A percentile compares a stretch with the other conserved stretches of the same genome.
phyloP scores from a whole-genome alignment of 2,797 vertebrate species.

The Bucorvus abyssinicus region DNA sequence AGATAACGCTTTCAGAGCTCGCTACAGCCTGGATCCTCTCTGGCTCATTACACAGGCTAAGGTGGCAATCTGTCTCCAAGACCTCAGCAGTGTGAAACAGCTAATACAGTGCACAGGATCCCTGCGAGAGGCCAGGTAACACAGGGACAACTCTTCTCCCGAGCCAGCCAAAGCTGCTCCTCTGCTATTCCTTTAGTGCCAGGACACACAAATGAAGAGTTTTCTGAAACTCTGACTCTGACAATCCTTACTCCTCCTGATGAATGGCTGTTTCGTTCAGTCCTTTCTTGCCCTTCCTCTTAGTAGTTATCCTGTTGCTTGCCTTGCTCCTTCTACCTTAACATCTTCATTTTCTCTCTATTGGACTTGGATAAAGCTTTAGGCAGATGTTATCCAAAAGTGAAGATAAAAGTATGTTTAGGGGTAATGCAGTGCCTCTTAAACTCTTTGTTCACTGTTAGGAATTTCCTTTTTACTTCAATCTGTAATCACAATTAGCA shows the following conservation, averaged over 20 bases:
- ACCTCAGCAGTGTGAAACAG: background rate
- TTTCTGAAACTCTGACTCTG: background rate
- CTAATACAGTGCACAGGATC: background rate
- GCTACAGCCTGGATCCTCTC: background rate
- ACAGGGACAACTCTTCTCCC: background rate
- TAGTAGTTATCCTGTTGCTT: background rate
- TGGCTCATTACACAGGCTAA: background rate
- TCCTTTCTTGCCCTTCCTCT: background rate
- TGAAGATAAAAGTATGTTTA: background rate
- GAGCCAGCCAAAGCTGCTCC: background rate
- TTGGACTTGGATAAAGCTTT: background rate
- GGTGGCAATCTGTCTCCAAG: background rate
- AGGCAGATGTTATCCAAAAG: background rate
- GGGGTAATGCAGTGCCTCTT: background rate
- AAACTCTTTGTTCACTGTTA: background rate
- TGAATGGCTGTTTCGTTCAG: background rate
- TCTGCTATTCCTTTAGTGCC: background rate
- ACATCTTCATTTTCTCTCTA: background rate
- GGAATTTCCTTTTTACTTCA: background rate
- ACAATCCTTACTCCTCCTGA: background rate
- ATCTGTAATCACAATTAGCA: background rate
- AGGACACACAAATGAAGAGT: background rate
- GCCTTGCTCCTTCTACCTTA: background rate
- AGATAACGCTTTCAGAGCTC: background rate
- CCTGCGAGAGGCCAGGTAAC: background rate